Base-by-base conservation (phyloP, 2,888 invertebrate genomes). In the Phalangium opilio region DNA sequence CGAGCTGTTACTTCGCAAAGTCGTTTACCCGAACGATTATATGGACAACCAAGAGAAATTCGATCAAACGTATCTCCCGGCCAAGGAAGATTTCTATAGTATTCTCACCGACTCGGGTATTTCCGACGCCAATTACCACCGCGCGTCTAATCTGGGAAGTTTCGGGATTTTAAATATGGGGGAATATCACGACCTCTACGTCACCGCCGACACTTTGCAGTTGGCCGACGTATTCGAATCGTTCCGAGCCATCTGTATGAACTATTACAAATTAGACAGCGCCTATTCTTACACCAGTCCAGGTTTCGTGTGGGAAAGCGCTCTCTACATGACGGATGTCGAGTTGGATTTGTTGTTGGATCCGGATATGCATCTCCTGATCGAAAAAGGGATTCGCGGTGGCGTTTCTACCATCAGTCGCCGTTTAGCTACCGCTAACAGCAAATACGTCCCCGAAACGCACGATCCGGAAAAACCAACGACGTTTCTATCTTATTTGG, bases 21-120 rank as follows among this genome's bases (percentile, higher is more conserved):
- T 58, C n/a, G 52, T 60, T 3, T 61, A 58, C 51, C 61, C 59
- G 2, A 63, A 62, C 54, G 59, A 62, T 34, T 60, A 58, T 44
- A 58, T 62, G 52, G 53, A 59, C 41, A 53, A 53, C 14, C 49
- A 7, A 8, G 27, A 27, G 8, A 54, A 46, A 43, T 62, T 56
- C 44, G 17, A 53, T 3, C 58, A 61, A 51, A 56, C 53, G 18
- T 10, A 49, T 43, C 50, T 62, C 33, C 58, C 55, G 45, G 11
- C 40, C 12, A 54, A 41, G 41, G 10, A 34, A 11, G 14, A 21
- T 10, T 58, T 59, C 45, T 55, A 53, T 48, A 50, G 52, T 45
- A 42, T 10, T 1, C 42, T 59, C 8, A 55, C 44, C 27, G 8
- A 4, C 8, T 27, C 27, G 8, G 8, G 27, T 8, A 27, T 27